These are phyloP conservation scores for rabbit (Oryctolagus cuniculus) DNA, from an alignment of 2,113 vertebrate species.

Conservation along the genomic window mOryCun1.1 NC_091448.1:32331001-32331500, in stretches of 20 bases:
- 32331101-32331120: background rate
- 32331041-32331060: background rate
- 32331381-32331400: conserved; percentile 40
- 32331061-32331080: background rate
- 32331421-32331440: background rate
- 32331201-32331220: background rate
- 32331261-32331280: background rate
- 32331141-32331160: background rate
- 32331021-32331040: background rate
- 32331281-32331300: conserved; percentile 30
- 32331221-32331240: background rate
- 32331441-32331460: background rate
- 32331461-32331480: background rate
- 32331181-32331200: background rate
- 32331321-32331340: conserved; percentile 53
- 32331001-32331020: background rate
- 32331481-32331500: background rate
- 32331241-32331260: background rate
- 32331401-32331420: background rate
- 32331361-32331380: background rate
- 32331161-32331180: background rate
- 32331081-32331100: background rate
- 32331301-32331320: background rate
- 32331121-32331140: background rate
- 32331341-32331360: background rate